These are phyloP conservation scores for Abrostola tripartita DNA, from an alignment of 2,888 invertebrate genomes.

Conservation along the genomic window DNA sequence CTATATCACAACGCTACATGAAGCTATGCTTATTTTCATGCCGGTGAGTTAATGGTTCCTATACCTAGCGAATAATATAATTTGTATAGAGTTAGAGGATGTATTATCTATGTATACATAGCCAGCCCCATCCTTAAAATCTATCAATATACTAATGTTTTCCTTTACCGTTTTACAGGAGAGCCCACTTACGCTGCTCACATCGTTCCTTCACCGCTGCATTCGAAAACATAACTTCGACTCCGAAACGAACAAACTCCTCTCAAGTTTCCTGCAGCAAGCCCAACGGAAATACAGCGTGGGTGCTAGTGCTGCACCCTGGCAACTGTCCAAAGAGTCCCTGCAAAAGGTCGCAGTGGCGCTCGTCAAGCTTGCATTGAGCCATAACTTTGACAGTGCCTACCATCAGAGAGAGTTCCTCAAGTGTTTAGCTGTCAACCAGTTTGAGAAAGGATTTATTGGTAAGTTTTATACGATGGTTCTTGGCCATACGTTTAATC, in stretches of 20 bases:
- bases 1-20: slow-evolving; percentile 89
- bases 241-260: slow-evolving; percentile 73
- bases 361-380: slow-evolving; percentile 89
- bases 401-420: slow-evolving; percentile 90
- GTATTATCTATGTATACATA: too few relatives aligned
- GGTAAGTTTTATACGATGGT: slow-evolving; percentile 62
- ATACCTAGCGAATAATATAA: not conserved
- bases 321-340: slow-evolving; percentile 84
- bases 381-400: slow-evolving; percentile 89
- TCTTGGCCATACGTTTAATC: not conserved
- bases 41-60: slow-evolving; percentile 80
- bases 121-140: too few relatives aligned
- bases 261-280: slow-evolving; percentile 75
- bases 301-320: slow-evolving; percentile 69
- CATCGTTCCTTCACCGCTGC: slow-evolving; percentile 88
- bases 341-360: slow-evolving; percentile 88
- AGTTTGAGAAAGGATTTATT: slow-evolving; percentile 87
- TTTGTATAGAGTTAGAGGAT: too few relatives aligned
- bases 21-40: slow-evolving; percentile 91
- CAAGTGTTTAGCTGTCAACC: slow-evolving; percentile 86
- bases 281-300: slow-evolving; percentile 79
- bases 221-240: slow-evolving; percentile 83
- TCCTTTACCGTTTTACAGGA: slow-evolving; percentile 82
- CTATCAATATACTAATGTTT: too few relatives aligned
- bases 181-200: slow-evolving; percentile 89